Conservation (phyloP, 1,140 invertebrate species). For the Cardiocondyla obscurior region DNA sequence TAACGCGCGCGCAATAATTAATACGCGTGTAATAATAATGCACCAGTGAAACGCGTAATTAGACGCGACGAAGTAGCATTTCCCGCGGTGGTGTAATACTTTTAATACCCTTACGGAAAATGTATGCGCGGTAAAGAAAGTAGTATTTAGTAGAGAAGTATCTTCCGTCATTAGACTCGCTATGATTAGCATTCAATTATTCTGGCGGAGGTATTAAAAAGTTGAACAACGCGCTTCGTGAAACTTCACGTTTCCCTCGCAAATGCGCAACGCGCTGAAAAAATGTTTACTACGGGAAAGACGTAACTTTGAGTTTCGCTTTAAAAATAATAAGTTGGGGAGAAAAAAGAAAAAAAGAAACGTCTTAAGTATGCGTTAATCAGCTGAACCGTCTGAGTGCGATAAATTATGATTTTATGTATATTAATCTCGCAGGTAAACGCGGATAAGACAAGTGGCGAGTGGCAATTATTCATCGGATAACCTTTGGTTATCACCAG, state of each 20-base stretch:
- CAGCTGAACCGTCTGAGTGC: too few species aligned
- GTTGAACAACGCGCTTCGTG: not conserved
- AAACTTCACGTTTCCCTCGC: not conserved
- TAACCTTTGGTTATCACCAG: constrained; percentile 21
- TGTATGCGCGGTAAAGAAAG: not conserved
- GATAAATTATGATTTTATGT: not conserved
- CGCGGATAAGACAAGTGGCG: not conserved
- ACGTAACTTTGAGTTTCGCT: too few species aligned
- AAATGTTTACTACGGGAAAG: too few species aligned
- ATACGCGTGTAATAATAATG: constrained; percentile 34
- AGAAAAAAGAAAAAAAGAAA: too few species aligned
- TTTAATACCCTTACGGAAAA: not conserved
- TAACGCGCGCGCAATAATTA: not conserved
- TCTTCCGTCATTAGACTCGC: constrained; percentile 23
- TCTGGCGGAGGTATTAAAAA: not conserved
- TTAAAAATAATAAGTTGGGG: too few species aligned
- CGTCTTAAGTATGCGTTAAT: too few species aligned
- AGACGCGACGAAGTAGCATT: constrained; percentile 20
- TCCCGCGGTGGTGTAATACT: constrained; percentile 25
- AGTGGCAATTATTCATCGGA: constrained; percentile 25
- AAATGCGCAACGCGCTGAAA: not conserved
- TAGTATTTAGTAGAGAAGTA: constrained; percentile 5
- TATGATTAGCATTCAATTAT: constrained; percentile 32
- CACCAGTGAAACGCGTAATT: constrained; percentile 28
- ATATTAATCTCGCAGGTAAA: not conserved